These are phyloP conservation scores for Antheraea mylitta DNA, from an alignment of 1,140 invertebrate genomes.

Conservation along the genomic window DNA sequence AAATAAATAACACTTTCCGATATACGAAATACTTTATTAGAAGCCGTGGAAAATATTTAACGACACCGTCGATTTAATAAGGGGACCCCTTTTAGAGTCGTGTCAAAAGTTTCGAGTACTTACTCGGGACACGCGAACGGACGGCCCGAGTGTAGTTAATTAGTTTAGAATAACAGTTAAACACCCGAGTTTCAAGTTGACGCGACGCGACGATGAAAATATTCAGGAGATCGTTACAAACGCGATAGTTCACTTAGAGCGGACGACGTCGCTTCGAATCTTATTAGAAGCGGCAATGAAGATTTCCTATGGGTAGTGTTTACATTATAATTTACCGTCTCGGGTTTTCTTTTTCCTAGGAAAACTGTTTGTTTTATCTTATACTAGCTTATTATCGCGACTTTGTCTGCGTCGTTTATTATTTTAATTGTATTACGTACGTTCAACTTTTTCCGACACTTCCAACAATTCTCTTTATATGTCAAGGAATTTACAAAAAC, in stretches of 20 bases:
- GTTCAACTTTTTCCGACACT: no score
- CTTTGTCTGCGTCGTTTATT: no score
- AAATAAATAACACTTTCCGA: no score
- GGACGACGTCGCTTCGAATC: background rate
- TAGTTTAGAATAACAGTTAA: slow-evolving; percentile 5
- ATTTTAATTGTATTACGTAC: no score
- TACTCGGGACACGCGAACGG: slow-evolving; percentile 1
- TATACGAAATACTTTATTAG: no score
- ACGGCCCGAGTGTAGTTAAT: background rate
- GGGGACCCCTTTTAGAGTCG: slow-evolving; percentile 1
- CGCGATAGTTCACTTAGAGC: background rate
- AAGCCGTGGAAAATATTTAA: background rate
- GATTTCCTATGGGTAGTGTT: background rate
- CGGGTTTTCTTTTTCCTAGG: background rate
- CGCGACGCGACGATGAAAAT: background rate
- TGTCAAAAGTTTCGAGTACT: slow-evolving; percentile 7
- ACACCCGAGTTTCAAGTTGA: background rate
- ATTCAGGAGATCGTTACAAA: background rate
- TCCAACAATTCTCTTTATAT: no score
- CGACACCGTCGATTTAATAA: background rate
- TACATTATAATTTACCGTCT: background rate
- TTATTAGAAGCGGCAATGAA: background rate
- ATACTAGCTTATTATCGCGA: no score
- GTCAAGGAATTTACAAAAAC: no score
- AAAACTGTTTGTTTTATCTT: no score